A percentile compares a stretch with the other conserved stretches of the same genome.
Conservation (phyloP, 2,888 invertebrate species). For the Torymus auratus region DNA sequence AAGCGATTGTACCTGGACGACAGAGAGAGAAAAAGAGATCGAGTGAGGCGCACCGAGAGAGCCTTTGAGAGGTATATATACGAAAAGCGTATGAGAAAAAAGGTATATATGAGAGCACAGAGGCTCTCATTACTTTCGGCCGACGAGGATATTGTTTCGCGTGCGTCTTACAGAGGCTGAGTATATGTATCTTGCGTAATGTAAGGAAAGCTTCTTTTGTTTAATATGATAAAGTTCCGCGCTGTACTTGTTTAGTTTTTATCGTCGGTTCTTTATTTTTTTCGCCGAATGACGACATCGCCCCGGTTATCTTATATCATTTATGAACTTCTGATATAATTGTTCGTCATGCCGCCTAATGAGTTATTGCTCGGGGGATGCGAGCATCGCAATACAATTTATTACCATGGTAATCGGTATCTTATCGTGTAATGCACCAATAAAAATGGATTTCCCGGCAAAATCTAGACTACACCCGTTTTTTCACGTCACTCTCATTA, state of each 20-base stretch:
- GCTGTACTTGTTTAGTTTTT: too few relatives aligned
- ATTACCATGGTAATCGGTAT: neutral
- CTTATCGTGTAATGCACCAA: neutral
- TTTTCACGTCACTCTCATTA: neutral
- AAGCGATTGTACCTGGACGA: conserved; percentile 61
- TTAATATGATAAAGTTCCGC: too few relatives aligned
- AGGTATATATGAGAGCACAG: neutral
- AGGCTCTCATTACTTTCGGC: conserved; percentile 49
- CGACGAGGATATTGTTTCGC: conserved; percentile 2
- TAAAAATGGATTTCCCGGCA: neutral
- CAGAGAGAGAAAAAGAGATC: conserved; percentile 55
- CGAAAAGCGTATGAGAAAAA: conserved; percentile 42
- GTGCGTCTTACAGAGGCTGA: neutral
- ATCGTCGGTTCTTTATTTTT: neutral
- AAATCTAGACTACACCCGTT: neutral
- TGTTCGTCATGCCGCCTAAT: neutral
- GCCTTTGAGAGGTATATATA: neutral
- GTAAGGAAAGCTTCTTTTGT: too few relatives aligned
- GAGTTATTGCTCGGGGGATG: too few relatives aligned
- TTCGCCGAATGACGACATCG: neutral
- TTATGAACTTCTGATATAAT: neutral
- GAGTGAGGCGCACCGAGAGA: neutral
- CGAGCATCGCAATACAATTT: too few relatives aligned
- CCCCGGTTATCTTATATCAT: neutral
- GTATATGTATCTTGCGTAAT: too few relatives aligned